Evolutionary conservation across 2,113 vertebrate genomes (phyloP), one percentile per base, ranked within the genome.

Genomic region (Thryonomys swinderianus): DNA sequence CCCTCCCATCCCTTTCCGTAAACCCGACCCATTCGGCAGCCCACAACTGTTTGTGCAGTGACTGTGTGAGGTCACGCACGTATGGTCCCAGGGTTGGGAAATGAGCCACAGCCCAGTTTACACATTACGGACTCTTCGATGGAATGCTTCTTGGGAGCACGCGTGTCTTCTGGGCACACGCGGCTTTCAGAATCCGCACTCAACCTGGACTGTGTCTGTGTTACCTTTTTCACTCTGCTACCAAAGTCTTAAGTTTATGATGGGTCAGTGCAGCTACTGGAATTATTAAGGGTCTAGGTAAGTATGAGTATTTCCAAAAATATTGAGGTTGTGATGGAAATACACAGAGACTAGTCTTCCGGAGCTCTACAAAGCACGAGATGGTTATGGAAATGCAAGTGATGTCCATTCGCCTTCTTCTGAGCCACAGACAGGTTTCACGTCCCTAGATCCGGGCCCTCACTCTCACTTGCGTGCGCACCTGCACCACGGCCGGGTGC

Each of bases 91-190:
- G 91, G 25, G 67, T 73, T 86, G 62, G 90, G 94, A 98, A 98
- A 96, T 81, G 97, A 91, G 64, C 34, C 40, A 94, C 42, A 21
- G 0, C 94, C 97, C 97, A 98, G 94, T 90, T 97, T 94, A 97
- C 97, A 97, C 96, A 96, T 95, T 97, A 96, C 91, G 82, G 91
- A 96, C 89, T 97, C 93, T 94, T 57, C 82, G 93, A 95, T 9
- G 90, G 73, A 95, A 96, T 93, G 95, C 67, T n/a, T n/a, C n/a
- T n/a, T n/a, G n/a, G n/a, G n/a, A n/a, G n/a, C n/a, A n/a, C n/a
- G n/a, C n/a, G n/a, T n/a, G 95, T 97, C 85, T 71, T 71, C 86
- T 86, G 81, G 67, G 93, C 95, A 79, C 32, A 71, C 95, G 91
- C 76, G 97, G 67, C 81, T 94, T 83, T 88, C 91, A 94, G 87